Conservation (phyloP, 2,888 invertebrate species). For the Epinotia demarniana region DNA sequence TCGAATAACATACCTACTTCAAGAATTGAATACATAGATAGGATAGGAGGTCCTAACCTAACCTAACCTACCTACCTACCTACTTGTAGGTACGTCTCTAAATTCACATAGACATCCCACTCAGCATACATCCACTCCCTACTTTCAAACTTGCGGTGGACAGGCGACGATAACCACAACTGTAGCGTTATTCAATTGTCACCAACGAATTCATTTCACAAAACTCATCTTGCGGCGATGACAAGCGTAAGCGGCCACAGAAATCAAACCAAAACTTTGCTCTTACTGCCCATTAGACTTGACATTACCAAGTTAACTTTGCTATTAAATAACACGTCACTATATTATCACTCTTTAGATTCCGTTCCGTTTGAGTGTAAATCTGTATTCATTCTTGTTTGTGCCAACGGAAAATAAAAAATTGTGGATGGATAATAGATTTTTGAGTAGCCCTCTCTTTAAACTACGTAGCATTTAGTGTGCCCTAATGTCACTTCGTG, state of each 20-base stretch:
- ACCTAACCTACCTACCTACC: no score
- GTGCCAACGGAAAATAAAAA: conserved; percentile 18
- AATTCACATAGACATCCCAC: conserved; percentile 31
- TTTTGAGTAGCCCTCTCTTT: conserved; percentile 42
- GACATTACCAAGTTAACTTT: conserved; percentile 30
- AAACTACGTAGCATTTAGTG: conserved; percentile 35
- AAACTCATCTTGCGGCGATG: conserved; percentile 80
- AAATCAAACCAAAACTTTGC: conserved; percentile 51
- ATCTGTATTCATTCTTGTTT: neutral
- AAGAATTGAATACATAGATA: no score
- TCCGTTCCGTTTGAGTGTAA: neutral
- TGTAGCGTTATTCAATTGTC: conserved; percentile 70
- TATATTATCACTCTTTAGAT: neutral
- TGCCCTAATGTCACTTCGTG: conserved; percentile 28
- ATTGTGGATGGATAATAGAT: conserved; percentile 38
- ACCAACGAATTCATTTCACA: conserved; percentile 81
- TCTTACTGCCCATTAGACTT: conserved; percentile 34
- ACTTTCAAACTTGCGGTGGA: conserved; percentile 52
- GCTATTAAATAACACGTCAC: conserved; percentile 3
- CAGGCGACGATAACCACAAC: conserved; percentile 59
- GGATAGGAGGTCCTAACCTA: no score
- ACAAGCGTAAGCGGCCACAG: conserved; percentile 66
- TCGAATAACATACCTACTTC: neutral
- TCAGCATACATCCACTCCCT: conserved; percentile 41
- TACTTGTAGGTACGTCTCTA: neutral